These are phyloP conservation scores for Liparis tanakae DNA, from an alignment of 2,797 vertebrate genomes.

Conservation along the genomic window DNA sequence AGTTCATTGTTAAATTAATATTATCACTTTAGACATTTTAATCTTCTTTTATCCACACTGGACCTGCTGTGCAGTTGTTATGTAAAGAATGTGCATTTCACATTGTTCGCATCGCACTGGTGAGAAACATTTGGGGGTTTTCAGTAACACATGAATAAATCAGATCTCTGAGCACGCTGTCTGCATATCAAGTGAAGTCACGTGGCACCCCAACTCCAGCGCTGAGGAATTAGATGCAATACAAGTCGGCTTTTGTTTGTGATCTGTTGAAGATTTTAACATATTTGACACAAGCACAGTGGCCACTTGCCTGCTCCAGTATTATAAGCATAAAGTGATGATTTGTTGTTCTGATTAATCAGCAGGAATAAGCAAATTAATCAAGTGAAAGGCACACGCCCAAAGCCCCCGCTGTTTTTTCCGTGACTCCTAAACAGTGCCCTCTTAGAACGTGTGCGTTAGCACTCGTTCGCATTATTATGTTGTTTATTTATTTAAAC, in stretches of 20 bases:
- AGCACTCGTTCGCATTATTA: slow-evolving; percentile 25
- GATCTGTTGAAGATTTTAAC: slow-evolving; percentile 2
- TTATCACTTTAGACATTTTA: neutral
- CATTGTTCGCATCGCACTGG: neutral
- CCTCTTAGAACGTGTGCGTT: slow-evolving; percentile 16
- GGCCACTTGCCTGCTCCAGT: neutral
- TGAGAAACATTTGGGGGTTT: neutral
- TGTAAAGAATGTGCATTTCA: too few relatives aligned
- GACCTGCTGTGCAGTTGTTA: neutral
- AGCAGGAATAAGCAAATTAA: slow-evolving; percentile 13
- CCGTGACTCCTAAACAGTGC: slow-evolving; percentile 6
- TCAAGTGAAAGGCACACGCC: slow-evolving; percentile 14
- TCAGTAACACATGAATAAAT: neutral
- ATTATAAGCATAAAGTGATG: neutral
- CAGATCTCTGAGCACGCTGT: neutral
- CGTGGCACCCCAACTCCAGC: neutral
- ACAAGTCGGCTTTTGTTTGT: neutral
- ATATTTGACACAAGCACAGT: slow-evolving; percentile 7
- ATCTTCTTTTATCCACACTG: too few relatives aligned
- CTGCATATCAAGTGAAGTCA: neutral
- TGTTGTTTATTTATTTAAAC: slow-evolving; percentile 36
- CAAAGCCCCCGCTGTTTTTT: neutral
- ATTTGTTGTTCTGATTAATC: slow-evolving; percentile 16
- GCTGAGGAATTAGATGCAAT: neutral
- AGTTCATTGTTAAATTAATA: neutral